Evolutionary conservation across 2,888 invertebrate genomes (phyloP), one percentile per base, ranked within the genome.

Genomic region (Lacanobia oleracea): DNA sequence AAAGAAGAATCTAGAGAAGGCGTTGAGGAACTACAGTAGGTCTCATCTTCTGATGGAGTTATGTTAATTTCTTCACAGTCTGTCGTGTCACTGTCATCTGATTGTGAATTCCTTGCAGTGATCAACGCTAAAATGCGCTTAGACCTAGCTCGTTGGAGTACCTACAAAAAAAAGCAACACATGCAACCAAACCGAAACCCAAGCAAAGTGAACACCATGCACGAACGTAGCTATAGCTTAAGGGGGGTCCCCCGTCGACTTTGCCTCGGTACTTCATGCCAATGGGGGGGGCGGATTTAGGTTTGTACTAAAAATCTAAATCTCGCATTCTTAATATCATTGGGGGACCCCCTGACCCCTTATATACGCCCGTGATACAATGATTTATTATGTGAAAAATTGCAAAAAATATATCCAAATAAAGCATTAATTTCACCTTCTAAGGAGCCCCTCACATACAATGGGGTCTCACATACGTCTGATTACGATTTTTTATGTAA

Each of bases 1-100:
- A 69, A 62, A 62, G 53, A 69, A 61, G 56, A 69, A 54, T 62
- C 56, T 51, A 69, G 60, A 45, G 69, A 69, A 62, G 69, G 54
- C 7, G 69, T 37, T 56, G 69, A 56, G 62, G 69, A 69, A 62
- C 69, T 63, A 43, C 10, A 62, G 45, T 57, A 54, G 62, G 48
- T 33, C 48, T 53, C 56, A 54, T 63, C 63, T 57, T 61, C 67
- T 61, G 63, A 53, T 53, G 63, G 63, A 45, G 33, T 1, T 53
- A 63, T 40, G 33, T 37, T 50, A 51, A 51, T 40, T 63, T 37
- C 63, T 40, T 63, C 51, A 53, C 51, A 51, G 63, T 63, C 63
- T 63, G 51, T 51, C 23, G 51, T 63, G 63, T 37, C 51, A 53
- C 63, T 61, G 61, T 61, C 61, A 3, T 61, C 61, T 27, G 61